Percentiles rank a stretch among this genome's conserved stretches.
These are phyloP conservation scores for Tupaia chinensis DNA, from an alignment of 2,113 vertebrate genomes.

Conservation along the genomic window DNA sequence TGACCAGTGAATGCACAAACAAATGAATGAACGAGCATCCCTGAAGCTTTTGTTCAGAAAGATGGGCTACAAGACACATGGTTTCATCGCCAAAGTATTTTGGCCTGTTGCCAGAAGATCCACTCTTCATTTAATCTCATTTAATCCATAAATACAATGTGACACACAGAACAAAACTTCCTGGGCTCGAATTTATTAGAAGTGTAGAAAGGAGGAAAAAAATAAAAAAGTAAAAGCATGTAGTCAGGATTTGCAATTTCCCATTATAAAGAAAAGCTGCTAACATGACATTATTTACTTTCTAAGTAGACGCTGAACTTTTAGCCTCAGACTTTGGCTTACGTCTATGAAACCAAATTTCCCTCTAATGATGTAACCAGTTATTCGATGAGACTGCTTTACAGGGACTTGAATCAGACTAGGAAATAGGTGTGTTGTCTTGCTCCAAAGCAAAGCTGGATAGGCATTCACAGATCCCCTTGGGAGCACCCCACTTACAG, in stretches of 20 bases:
- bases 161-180: conserved; percentile 14
- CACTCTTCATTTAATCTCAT: conserved; percentile 12
- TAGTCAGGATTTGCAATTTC: neutral
- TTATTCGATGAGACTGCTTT: conserved; percentile 19
- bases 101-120: neutral
- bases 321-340: neutral
- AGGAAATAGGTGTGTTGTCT: conserved; percentile 40
- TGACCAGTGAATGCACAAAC: neutral
- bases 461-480: conserved; percentile 42
- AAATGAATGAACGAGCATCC: neutral
- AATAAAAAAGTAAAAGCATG: neutral
- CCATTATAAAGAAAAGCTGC: neutral
- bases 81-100: neutral
- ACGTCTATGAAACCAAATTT: conserved; percentile 42
- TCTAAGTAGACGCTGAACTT: conserved; percentile 36
- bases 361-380: conserved; percentile 44
- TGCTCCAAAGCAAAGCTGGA: conserved; percentile 36
- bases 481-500: neutral
- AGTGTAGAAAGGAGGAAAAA: neutral
- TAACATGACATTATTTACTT: conserved; percentile 38
- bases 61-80: neutral
- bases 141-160: neutral
- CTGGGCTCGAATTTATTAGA: neutral
- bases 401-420: conserved; percentile 36
- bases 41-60: conserved; percentile 35